phyloP scores from a whole-genome alignment of 2,888 invertebrate species.

The Cerastis rubricosa region DNA sequence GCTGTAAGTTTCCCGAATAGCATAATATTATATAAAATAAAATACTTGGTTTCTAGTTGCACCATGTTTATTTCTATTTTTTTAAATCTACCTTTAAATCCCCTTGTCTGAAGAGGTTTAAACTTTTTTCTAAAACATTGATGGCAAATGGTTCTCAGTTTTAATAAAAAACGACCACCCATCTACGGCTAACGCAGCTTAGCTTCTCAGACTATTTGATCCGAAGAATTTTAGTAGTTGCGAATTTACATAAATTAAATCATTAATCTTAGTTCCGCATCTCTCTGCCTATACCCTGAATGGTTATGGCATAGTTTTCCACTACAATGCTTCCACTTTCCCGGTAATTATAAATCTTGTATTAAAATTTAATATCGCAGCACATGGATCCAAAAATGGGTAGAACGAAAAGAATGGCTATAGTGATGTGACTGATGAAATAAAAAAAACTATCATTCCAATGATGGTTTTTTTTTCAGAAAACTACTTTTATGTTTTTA shows the following conservation, averaged over 20 bases:
- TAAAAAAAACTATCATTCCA: too few species aligned
- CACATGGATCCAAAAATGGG: conserved; percentile 49
- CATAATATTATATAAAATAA: too few species aligned
- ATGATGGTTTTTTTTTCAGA: neutral
- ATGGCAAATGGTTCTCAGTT: neutral
- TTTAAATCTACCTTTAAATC: neutral
- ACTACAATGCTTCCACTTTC: conserved; percentile 58
- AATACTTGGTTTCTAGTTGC: too few species aligned
- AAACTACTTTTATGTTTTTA: neutral
- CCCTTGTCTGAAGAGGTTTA: neutral
- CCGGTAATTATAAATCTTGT: conserved; percentile 57
- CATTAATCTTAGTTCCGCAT: neutral
- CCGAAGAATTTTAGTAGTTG: neutral
- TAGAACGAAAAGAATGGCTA: conserved; percentile 30
- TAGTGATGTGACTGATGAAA: conserved; percentile 54
- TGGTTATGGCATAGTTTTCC: conserved; percentile 48
- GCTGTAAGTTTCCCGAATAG: too few species aligned
- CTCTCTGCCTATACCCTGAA: conserved; percentile 32
- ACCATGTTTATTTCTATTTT: too few species aligned
- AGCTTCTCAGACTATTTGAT: neutral
- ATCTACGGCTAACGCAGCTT: neutral
- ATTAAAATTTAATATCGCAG: conserved; percentile 50
- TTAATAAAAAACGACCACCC: neutral
- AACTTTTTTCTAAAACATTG: neutral
- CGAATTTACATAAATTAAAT: conserved; percentile 26